These are phyloP conservation scores for Rousettus leschenaultii DNA, from an alignment of 2,113 vertebrate genomes.

Conservation along the genomic window DNA sequence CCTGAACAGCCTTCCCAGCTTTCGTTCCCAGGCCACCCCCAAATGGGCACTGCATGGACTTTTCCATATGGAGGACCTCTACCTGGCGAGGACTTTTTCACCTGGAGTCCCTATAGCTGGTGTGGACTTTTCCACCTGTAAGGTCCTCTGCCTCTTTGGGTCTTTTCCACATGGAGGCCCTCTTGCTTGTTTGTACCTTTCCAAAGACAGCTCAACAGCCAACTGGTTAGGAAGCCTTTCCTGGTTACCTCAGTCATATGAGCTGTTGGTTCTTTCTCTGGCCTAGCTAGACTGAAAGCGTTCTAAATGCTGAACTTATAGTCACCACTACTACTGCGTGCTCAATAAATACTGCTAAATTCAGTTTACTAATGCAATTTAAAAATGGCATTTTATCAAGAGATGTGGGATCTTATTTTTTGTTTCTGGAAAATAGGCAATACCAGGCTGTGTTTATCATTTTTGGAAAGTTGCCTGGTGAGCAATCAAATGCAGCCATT, in stretches of 20 bases:
- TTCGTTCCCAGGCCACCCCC: neutral
- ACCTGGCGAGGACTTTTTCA: neutral
- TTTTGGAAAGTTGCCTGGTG: neutral
- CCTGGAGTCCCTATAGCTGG: neutral
- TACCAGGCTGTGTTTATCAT: neutral
- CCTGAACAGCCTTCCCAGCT: neutral
- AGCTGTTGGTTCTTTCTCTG: no score
- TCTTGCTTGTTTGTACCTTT: neutral
- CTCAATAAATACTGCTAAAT: accelerated
- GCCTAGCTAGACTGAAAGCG: accelerated
- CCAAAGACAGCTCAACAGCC: neutral
- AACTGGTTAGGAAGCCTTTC: accelerated
- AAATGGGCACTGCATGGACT: neutral
- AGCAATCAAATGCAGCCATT: neutral
- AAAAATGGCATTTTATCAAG: neutral
- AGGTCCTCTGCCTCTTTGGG: no score
- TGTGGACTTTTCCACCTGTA: neutral
- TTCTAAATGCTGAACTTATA: accelerated
- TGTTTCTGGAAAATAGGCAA: neutral
- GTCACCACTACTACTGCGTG: accelerated
- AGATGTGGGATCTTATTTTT: neutral
- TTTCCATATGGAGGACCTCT: neutral
- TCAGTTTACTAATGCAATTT: accelerated
- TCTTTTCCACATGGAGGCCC: neutral
- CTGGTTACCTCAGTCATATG: neutral